Conservation (phyloP, 2,113 vertebrate genomes). For the Embiotoca jacksoni region DNA sequence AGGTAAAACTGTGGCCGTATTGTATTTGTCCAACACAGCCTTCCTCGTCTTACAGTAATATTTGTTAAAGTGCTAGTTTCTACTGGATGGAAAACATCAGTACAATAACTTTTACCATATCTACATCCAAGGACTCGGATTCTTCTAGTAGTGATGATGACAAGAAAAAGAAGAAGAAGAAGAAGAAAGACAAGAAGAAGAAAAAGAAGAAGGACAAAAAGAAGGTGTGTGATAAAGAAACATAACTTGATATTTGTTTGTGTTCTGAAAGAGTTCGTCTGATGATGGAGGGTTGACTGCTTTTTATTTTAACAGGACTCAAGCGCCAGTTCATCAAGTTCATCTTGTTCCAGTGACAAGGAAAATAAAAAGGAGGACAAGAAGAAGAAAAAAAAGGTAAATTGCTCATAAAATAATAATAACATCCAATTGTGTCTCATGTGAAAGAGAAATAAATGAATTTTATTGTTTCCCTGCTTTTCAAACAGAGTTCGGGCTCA, state of each 20-base stretch:
- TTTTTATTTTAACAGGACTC: constrained; percentile 58
- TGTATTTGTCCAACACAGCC: background rate
- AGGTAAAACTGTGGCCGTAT: constrained; percentile 18
- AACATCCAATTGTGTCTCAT: background rate
- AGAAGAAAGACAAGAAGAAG: constrained; percentile 17
- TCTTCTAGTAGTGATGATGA: constrained; percentile 64
- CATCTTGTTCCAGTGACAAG: constrained; percentile 39
- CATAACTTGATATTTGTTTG: background rate
- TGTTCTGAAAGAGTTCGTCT: background rate
- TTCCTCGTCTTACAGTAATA: no score
- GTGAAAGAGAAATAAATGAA: background rate
- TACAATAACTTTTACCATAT: background rate
- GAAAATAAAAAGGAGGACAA: constrained; percentile 53
- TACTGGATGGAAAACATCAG: background rate
- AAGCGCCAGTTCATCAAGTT: constrained; percentile 41
- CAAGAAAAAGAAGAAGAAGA: constrained; percentile 69
- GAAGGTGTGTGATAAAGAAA: constrained; percentile 19
- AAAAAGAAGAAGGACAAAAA: constrained; percentile 66
- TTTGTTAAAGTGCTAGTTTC: background rate
- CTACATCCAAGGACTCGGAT: constrained; percentile 53
- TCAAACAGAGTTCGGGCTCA: constrained; percentile 18
- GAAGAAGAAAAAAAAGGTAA: constrained; percentile 36
- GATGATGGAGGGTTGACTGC: background rate
- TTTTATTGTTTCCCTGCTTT: background rate
- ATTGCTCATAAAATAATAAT: background rate